These are phyloP conservation scores for Lasioglossum baleicum DNA, from an alignment of 1,140 invertebrate genomes.

Conservation along the genomic window DNA sequence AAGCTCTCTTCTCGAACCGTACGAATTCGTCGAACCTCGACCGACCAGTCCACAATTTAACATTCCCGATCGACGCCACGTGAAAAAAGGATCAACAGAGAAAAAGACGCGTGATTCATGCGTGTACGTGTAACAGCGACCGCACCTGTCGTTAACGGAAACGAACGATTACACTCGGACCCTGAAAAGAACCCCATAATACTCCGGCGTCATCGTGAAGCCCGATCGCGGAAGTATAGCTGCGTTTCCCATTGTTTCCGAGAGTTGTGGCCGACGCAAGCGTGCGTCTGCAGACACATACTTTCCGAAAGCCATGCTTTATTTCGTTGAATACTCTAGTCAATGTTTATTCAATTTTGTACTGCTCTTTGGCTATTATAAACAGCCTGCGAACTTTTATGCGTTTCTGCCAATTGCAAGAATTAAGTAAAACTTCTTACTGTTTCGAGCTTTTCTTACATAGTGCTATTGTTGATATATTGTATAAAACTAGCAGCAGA, in stretches of 20 bases:
- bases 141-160: slow-evolving; percentile 58
- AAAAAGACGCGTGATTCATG: slow-evolving; percentile 41
- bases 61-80: slow-evolving; percentile 5
- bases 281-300: too few species aligned
- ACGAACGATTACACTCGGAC: slow-evolving; percentile 48
- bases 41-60: background rate
- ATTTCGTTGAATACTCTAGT: too few species aligned
- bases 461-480: too few species aligned
- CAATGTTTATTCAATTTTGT: too few species aligned
- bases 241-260: background rate
- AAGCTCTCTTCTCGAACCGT: background rate
- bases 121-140: slow-evolving; percentile 19
- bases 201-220: background rate
- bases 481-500: too few species aligned
- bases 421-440: too few species aligned
- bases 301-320: too few species aligned
- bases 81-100: slow-evolving; percentile 13
- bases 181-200: slow-evolving; percentile 34
- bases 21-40: background rate
- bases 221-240: background rate
- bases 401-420: too few species aligned
- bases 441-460: too few species aligned
- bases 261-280: background rate
- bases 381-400: too few species aligned
- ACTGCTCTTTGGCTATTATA: too few species aligned